Evolutionary conservation across 2,797 vertebrate species (phyloP).

Genomic region (Vultur gryphus): DNA sequence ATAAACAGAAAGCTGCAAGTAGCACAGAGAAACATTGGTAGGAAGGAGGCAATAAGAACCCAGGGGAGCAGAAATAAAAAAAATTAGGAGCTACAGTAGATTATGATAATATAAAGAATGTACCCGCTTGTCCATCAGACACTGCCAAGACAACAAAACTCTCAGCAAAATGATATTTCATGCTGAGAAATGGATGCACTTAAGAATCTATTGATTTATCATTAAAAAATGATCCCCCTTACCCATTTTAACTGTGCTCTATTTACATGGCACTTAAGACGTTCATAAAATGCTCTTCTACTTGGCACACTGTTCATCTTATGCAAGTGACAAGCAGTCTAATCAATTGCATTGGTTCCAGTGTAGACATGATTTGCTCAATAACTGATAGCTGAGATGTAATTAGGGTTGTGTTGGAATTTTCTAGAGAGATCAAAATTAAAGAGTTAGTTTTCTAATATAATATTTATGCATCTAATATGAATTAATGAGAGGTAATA

Average conservation of each 20-base stretch:
- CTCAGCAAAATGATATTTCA: background rate
- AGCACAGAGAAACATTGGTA: background rate
- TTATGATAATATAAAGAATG: background rate
- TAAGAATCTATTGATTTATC: background rate
- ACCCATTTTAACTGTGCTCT: background rate
- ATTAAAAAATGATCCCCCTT: background rate
- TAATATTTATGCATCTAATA: background rate
- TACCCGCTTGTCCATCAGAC: background rate
- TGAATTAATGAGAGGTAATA: background rate
- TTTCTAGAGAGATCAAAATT: background rate
- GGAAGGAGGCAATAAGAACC: background rate
- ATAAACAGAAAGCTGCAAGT: background rate
- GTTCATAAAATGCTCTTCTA: background rate
- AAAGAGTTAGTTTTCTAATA: background rate
- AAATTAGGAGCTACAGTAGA: background rate
- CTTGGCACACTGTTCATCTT: background rate
- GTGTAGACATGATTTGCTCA: background rate
- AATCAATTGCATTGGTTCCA: background rate
- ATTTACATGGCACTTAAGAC: background rate
- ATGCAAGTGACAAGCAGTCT: accelerated
- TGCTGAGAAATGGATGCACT: background rate
- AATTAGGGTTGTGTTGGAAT: background rate
- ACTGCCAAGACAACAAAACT: background rate
- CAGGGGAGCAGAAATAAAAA: background rate
- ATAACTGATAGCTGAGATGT: background rate